Evolutionary conservation across 2,113 vertebrate genomes (phyloP).

Genomic region (Archilochus colubris): DNA sequence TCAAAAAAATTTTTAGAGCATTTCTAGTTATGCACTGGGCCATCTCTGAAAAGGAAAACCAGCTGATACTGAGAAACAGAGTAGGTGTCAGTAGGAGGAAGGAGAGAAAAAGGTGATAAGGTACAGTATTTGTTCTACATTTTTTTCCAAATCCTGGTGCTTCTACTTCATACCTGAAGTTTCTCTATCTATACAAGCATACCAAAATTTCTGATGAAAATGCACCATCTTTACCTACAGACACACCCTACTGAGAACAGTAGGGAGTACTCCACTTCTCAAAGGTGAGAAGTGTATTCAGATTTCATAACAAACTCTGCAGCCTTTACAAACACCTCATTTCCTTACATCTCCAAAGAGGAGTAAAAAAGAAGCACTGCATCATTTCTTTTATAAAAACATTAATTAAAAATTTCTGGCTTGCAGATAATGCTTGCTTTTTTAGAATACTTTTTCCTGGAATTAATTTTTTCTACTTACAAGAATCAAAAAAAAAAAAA

Average conservation of each 20-base stretch:
- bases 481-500: not conserved
- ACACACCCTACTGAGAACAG: not conserved
- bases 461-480: not conserved
- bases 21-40: not conserved
- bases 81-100: not conserved
- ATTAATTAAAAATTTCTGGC: not conserved
- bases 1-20: not conserved
- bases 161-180: not conserved
- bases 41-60: not conserved
- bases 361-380: not conserved
- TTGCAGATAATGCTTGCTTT: not conserved
- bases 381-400: not conserved
- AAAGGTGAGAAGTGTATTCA: not conserved
- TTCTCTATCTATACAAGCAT: not conserved
- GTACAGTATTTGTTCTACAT: not conserved
- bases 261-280: not conserved
- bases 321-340: not conserved
- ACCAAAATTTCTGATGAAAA: not conserved
- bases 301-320: not conserved
- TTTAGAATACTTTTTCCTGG: not conserved
- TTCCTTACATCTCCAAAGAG: not conserved
- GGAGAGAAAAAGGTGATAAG: not conserved
- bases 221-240: not conserved
- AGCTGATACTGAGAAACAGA: not conserved
- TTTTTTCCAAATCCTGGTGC: not conserved